Evolutionary conservation across 1,140 invertebrate species (phyloP), one percentile per base, ranked within the genome.

Genomic region (Penaeus chinensis): DNA sequence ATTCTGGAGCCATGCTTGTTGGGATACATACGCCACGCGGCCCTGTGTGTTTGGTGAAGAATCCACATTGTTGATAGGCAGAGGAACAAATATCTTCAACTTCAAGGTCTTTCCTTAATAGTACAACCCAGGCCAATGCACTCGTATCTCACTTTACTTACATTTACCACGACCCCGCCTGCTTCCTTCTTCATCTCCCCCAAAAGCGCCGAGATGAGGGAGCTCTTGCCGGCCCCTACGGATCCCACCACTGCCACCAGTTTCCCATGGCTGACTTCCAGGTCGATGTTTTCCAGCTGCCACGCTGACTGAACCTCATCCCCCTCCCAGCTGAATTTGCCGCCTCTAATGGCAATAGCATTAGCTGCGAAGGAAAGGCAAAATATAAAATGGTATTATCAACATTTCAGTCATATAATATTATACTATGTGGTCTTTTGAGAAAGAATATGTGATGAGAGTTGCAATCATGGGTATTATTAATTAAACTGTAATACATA

Each of bases 221-320:
- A 94, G 1, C 93, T 93, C 91, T 95, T 95, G n/a, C 95, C 94
- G 27, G 92, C 91, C n/a, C 94, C 95, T 8, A 95, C 94, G 18
- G 92, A 89, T 20, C 95, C 94, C 54, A 95, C 94, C 18, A 95
- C 91, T 22, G 94, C 95, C 18, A 94, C 92, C 27, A 93, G 91
- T 54, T 79, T 89, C 5, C 92, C 91, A 24, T 86, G 37, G 27
- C 88, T 87, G 3, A 93, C 82, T 37, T 89, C 89, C 8, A 93
- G 13, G 85, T 92, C 90, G 74, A 93, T 92, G 74, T 93, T 91
- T 77, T 91, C 91, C n/a, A 94, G 90, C 5, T 91, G 91, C 62
- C 92, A 91, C 0, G 71, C 84, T 60, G 91, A 91, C 42, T 90
- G 76, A 1, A 89, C 84, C 61, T 92, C 91, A 61, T 90, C 89